Conservation (phyloP, 2,113 vertebrate species). For the Ptyas mucosa region DNA sequence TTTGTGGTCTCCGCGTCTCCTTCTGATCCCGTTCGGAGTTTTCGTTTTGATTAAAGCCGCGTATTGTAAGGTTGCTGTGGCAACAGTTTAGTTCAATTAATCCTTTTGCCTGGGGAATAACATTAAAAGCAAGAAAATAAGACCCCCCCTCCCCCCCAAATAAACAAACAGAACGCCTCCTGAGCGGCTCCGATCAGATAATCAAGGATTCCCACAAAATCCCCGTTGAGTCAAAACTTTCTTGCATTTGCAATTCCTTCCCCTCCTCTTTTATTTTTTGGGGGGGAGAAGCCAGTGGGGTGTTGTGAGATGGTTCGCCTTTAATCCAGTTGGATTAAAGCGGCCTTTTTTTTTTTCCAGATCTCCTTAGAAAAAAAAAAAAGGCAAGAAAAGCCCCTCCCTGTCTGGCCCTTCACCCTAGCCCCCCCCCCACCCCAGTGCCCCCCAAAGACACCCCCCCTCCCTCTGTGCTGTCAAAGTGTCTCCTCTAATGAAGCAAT, state of each 20-base stretch:
- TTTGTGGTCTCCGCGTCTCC: slow-evolving; percentile 15
- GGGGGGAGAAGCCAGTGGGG: background rate
- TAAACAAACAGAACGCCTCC: background rate
- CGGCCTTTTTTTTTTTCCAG: background rate
- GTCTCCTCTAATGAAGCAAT: slow-evolving; percentile 64
- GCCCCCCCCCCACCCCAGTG: background rate
- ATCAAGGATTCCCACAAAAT: background rate
- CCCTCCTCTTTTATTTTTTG: rapidly evolving
- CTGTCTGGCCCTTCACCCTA: background rate
- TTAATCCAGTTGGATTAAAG: background rate
- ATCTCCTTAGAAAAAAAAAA: background rate
- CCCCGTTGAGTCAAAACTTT: background rate
- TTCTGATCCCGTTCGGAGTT: slow-evolving; percentile 34
- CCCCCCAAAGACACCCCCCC: background rate
- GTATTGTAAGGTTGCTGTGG: slow-evolving; percentile 29
- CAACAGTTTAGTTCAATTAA: slow-evolving; percentile 25
- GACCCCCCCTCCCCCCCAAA: background rate
- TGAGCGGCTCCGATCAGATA: background rate
- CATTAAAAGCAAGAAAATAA: slow-evolving; percentile 9
- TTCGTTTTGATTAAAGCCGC: slow-evolving; percentile 42
- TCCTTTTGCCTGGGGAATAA: slow-evolving; percentile 35
- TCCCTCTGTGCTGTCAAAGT: slow-evolving; percentile 51
- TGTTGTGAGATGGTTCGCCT: background rate
- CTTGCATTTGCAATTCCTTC: background rate
- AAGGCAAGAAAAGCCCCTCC: background rate